A percentile compares a stretch with the other conserved stretches of the same genome.
phyloP scores from a whole-genome alignment of 2,888 invertebrate species.

The Agriopis marginaria region DNA sequence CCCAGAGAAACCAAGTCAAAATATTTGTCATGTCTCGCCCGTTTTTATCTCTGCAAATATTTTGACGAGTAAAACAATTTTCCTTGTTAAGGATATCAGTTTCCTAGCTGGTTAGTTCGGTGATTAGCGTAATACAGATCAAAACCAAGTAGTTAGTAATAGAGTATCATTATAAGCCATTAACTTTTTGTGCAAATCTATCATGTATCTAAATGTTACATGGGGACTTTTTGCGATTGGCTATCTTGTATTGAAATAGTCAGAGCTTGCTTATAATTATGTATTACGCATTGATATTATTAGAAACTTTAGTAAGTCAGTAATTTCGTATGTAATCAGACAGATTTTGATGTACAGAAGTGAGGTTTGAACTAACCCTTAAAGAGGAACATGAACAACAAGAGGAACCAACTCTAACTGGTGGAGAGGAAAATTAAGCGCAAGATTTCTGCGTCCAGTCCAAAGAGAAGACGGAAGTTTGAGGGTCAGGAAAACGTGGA shows the following conservation, averaged over 20 bases:
- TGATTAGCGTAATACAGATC: slow-evolving; percentile 48
- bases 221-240: slow-evolving; percentile 9
- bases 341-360: too few relatives aligned
- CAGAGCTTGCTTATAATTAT: neutral
- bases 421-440: too few relatives aligned
- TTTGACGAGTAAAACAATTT: slow-evolving; percentile 10
- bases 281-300: neutral
- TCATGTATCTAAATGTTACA: slow-evolving; percentile 24
- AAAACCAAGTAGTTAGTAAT: slow-evolving; percentile 27
- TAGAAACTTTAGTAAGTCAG: neutral
- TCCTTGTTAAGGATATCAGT: slow-evolving; percentile 16
- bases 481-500: too few relatives aligned
- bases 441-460: too few relatives aligned
- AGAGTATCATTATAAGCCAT: slow-evolving; percentile 32
- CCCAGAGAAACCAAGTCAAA: slow-evolving; percentile 6
- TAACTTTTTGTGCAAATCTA: slow-evolving; percentile 43
- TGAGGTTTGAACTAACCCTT: too few relatives aligned
- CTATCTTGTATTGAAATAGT: slow-evolving; percentile 2
- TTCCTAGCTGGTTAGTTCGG: slow-evolving; percentile 23
- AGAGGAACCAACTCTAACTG: too few relatives aligned
- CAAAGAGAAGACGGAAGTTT: too few relatives aligned
- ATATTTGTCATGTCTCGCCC: slow-evolving; percentile 12
- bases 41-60: slow-evolving; percentile 17
- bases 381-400: too few relatives aligned
- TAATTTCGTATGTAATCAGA: too few relatives aligned